Conservation (phyloP, 2,113 vertebrate species). For the Nibea albiflora region DNA sequence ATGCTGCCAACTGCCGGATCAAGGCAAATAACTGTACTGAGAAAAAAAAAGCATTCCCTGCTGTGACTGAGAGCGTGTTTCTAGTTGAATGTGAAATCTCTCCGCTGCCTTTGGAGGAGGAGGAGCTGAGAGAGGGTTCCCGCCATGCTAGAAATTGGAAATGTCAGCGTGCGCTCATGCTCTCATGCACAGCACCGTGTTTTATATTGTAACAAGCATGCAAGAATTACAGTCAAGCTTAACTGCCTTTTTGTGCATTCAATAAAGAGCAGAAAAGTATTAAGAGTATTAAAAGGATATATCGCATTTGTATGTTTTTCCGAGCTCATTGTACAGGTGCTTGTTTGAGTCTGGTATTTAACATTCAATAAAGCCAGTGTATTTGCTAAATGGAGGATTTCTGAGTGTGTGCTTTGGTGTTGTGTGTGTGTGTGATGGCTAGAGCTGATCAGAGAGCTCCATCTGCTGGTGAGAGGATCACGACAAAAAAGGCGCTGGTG, state of each 20-base stretch:
- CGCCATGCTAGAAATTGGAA: slow-evolving; percentile 17
- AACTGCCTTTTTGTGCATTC: slow-evolving; percentile 68
- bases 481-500: not conserved
- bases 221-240: slow-evolving; percentile 68
- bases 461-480: slow-evolving; percentile 54
- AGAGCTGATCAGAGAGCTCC: slow-evolving; percentile 33
- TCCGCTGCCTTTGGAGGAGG: slow-evolving; percentile 4
- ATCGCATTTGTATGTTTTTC: slow-evolving; percentile 71
- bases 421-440: not conserved
- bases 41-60: slow-evolving; percentile 32
- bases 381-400: slow-evolving; percentile 64
- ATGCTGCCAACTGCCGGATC: slow-evolving; percentile 55
- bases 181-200: slow-evolving; percentile 55
- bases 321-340: slow-evolving; percentile 64
- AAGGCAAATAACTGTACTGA: slow-evolving; percentile 53
- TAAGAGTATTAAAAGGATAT: slow-evolving; percentile 42
- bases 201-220: slow-evolving; percentile 74
- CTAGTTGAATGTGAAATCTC: slow-evolving; percentile 29
- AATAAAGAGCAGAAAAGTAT: slow-evolving; percentile 29
- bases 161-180: slow-evolving; percentile 48
- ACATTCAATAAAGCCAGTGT: slow-evolving; percentile 79
- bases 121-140: slow-evolving; percentile 34
- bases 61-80: slow-evolving; percentile 61
- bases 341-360: slow-evolving; percentile 72
- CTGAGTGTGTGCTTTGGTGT: slow-evolving; percentile 42